phyloP scores from a whole-genome alignment of 37 sponge, comb jelly and placozoan species.

The Chondrilla cf. caribensis region DNA sequence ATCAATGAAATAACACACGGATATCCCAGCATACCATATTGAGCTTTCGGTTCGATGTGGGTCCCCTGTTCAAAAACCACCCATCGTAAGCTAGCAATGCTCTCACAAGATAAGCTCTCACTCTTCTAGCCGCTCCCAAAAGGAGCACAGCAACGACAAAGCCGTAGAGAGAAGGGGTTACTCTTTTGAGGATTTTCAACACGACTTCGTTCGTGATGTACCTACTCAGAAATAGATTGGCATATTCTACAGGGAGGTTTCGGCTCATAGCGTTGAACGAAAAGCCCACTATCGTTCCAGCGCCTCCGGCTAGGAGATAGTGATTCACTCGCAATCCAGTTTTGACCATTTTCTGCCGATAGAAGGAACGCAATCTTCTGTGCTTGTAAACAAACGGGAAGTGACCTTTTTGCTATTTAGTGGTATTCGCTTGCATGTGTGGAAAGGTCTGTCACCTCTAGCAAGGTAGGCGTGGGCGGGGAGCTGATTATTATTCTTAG shows the following conservation, averaged over 20 bases:
- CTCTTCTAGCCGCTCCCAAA: background rate
- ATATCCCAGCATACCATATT: too few species aligned
- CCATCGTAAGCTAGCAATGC: slow-evolving; percentile 53
- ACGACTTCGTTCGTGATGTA: slow-evolving; percentile 4
- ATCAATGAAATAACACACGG: background rate
- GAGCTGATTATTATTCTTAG: too few species aligned
- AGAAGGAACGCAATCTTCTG: background rate
- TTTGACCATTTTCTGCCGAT: background rate
- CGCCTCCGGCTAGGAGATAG: slow-evolving; percentile 6
- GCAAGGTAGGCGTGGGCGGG: too few species aligned
- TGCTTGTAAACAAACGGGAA: slow-evolving; percentile 12
- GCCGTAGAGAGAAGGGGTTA: slow-evolving; percentile 18
- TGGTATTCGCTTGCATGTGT: background rate
- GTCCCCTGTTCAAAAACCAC: slow-evolving; percentile 57
- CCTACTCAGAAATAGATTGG: background rate
- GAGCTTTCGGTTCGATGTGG: background rate
- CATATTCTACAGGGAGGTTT: slow-evolving; percentile 16
- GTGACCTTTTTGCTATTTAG: slow-evolving; percentile 17
- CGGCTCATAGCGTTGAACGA: slow-evolving; percentile 13
- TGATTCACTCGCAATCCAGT: background rate
- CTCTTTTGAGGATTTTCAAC: background rate
- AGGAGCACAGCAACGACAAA: background rate
- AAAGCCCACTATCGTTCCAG: slow-evolving; percentile 3
- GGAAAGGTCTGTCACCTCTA: background rate
- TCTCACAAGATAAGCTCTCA: slow-evolving; percentile 44